A percentile compares a stretch with the other conserved stretches of the same genome.
phyloP scores from a whole-genome alignment of 2,797 vertebrate species.

The Hafferia zeledoni region DNA sequence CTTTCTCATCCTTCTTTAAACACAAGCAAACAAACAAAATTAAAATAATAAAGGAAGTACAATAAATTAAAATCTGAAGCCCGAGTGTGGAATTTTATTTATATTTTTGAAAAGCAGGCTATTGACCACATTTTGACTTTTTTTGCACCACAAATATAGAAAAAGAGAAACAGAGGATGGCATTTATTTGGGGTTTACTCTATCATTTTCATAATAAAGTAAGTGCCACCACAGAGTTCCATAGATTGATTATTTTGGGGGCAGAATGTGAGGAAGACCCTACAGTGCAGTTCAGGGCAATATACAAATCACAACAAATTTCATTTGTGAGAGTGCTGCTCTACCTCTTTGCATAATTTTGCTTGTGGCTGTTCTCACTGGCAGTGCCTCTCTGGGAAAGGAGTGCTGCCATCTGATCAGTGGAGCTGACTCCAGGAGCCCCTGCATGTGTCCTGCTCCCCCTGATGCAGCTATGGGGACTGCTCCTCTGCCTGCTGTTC shows the following conservation, averaged over 20 bases:
- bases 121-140: accelerated
- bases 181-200: neutral
- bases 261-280: neutral
- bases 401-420: accelerated
- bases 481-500: neutral
- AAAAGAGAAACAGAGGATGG: neutral
- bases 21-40: neutral
- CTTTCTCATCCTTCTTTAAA: neutral
- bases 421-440: accelerated
- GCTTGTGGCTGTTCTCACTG: accelerated
- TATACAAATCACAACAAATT: neutral
- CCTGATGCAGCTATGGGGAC: accelerated
- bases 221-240: neutral
- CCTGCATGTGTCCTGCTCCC: accelerated
- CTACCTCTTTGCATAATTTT: neutral
- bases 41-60: neutral
- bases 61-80: neutral
- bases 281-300: neutral
- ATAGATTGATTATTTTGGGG: neutral
- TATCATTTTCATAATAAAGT: neutral
- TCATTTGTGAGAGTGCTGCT: neutral
- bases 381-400: accelerated
- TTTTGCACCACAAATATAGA: neutral
- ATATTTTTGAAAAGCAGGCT: neutral
- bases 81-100: neutral